A percentile compares a stretch with the other conserved stretches of the same genome.
These are phyloP conservation scores for Ptychochromis oligacanthus DNA, from an alignment of 2,113 vertebrate species.

Conservation along the genomic window DNA sequence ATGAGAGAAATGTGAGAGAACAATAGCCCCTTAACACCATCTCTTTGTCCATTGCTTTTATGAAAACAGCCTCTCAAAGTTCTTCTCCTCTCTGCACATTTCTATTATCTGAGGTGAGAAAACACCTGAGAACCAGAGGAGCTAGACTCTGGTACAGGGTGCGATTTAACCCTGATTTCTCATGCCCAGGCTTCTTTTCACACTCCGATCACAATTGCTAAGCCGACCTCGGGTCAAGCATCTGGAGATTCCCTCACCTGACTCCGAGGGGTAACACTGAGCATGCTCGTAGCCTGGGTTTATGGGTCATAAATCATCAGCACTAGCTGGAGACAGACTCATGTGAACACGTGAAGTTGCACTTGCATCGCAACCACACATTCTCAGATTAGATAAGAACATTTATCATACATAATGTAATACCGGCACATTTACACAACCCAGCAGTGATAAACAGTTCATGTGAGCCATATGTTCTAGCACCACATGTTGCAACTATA, in stretches of 20 bases:
- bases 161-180: conserved; percentile 48
- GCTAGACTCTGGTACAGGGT: conserved; percentile 52
- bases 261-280: conserved; percentile 12
- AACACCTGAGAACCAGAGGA: conserved; percentile 65
- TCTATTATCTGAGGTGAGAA: conserved; percentile 58
- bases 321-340: neutral
- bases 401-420: conserved; percentile 8
- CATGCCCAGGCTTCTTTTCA: conserved; percentile 55
- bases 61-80: conserved; percentile 16
- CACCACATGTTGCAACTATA: conserved; percentile 16
- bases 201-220: conserved; percentile 49
- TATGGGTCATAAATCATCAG: conserved; percentile 37
- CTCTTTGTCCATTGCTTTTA: conserved; percentile 8
- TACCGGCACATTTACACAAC: neutral
- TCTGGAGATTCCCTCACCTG: conserved; percentile 18
- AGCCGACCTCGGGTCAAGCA: conserved; percentile 48
- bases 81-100: conserved; percentile 34
- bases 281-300: conserved; percentile 23
- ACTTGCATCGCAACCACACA: neutral
- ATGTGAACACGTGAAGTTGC: neutral
- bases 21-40: conserved; percentile 9
- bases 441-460: neutral
- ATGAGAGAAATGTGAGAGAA: neutral
- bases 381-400: conserved; percentile 48
- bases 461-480: conserved; percentile 31